Evolutionary conservation across 64 coral and sea anemone species (phyloP), one percentile per base, ranked within the genome.

Genomic region (Montipora foliosa): DNA sequence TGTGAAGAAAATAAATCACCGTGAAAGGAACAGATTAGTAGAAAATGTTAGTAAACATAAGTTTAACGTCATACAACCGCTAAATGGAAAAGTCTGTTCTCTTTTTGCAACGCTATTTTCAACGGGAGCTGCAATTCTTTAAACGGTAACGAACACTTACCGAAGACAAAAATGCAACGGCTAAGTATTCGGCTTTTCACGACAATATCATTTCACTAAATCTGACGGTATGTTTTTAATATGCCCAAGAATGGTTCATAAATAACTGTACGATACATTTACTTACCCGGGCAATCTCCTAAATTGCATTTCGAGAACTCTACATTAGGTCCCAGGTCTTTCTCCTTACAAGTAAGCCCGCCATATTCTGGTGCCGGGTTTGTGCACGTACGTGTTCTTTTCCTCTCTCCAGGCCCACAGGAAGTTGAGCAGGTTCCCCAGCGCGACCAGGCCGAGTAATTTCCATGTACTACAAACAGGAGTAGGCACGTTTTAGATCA

Each of bases 311-410:
- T 92, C 47, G 79, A 45, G 20, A 79, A 62, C 59, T 99, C 92
- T 1, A 84, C 94, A 49, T 94, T 92, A 68, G 92, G 79, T 19
- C 98, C 98, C 83, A 99, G 83, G 64, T 92, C 78, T 78, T 90
- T 84, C 49, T 98, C 96, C 21, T 55, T 59, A 76, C 98, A 99
- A 5, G 98, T 91, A 64, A 92, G 62, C 44, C 98, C 98, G 47
- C 98, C 98, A 58, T 91, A 94, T 5, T 96, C 98, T 74, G 98
- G 98, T 68, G 87, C 92, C 14, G 98, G 98, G 24, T 94, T 85
- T 50, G 70, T 96, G 53, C 98, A 99, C 16, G 82, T 78, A 12
- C 98, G 95, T 2, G 98, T 96, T 67, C 98, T 82, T 76, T 94
- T 94, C 62, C 91, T 99, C 16, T 92, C 74, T 37, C 98, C 98